Evolutionary conservation across 2,797 vertebrate genomes (phyloP), one percentile per base, ranked within the genome.

Genomic region (Cetoscarus ocellatus): DNA sequence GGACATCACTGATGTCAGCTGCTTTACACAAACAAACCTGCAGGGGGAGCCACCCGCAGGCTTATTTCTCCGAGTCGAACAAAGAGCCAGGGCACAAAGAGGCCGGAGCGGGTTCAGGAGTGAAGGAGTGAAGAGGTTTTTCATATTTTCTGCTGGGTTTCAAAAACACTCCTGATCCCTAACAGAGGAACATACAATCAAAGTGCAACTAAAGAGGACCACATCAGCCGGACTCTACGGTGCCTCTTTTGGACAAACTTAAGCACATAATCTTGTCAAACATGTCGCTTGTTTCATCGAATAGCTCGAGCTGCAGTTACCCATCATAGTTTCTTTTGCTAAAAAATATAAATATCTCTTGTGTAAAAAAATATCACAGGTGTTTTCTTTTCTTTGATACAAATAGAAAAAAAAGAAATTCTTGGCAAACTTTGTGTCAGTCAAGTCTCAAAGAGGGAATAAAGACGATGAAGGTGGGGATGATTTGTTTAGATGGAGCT

Each of bases 1-100:
- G 93, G 97, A 98, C 97, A 98, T 98, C 97, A 98, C 95, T 97
- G 97, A 98, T 97, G 97, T 96, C 97, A 97, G 95, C 95, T 96
- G 95, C 95, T 96, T 94, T 95, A 95, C 95, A 96, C 94, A 96
- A 83, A 97, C 96, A 96, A 97, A 96, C 96, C 96, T 90, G 72
- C 54, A 15, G 50, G 65, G 61, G 68, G 39, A 55, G 48, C 1
- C 18, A 62, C 78, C 89, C 94, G 79, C 83, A 85, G 95, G 96
- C 95, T 97, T 92, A 96, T 94, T 97, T 91, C 61, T 62, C 60
- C 51, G 35, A 69, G 75, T 67, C 75, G 56, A 81, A 87, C 72
- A 66, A 65, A 82, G 62, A 52, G 76, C 72, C 40, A 10, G 42
- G 79, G n/a, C 10, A 38, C 50, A 71, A 17, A 12, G 62, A 60